Conservation (phyloP, 2,113 vertebrate species). For the Podilymbus podiceps region DNA sequence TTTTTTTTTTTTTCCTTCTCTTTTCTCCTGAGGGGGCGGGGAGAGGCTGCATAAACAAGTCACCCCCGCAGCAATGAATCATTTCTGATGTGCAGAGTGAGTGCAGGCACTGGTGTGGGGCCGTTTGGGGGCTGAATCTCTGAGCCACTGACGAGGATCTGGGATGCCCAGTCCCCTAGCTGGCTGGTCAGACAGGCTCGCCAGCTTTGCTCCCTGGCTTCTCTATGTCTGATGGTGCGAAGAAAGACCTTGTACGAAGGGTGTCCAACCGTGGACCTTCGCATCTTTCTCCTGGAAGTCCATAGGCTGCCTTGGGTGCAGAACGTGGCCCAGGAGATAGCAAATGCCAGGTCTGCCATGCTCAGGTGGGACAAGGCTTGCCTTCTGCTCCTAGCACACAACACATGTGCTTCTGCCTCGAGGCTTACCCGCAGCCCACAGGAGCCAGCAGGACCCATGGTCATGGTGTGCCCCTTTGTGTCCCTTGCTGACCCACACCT, state of each 20-base stretch:
- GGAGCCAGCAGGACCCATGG: neutral
- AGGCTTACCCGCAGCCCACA: neutral
- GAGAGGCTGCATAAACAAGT: neutral
- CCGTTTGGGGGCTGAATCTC: fast-evolving
- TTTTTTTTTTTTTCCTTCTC: neutral
- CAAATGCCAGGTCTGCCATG: neutral
- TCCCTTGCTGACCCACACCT: neutral
- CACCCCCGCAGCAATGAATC: neutral
- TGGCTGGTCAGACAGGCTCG: fast-evolving
- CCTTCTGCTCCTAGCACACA: neutral
- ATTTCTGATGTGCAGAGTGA: fast-evolving
- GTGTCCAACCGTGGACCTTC: neutral
- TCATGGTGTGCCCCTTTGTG: neutral
- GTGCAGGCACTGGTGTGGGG: fast-evolving
- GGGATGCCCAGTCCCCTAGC: fast-evolving
- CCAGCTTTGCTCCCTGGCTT: neutral
- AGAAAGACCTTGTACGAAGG: neutral
- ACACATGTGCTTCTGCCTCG: fast-evolving
- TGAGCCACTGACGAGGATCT: fast-evolving
- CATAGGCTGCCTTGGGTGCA: neutral
- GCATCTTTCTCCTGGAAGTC: neutral
- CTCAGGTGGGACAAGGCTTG: neutral
- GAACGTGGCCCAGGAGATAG: neutral
- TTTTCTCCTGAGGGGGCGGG: neutral
- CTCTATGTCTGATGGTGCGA: neutral